Percentiles rank a stretch among this genome's conserved stretches.
Conservation (phyloP, 2,797 vertebrate genomes). For the Rhyacichthys aspro region DNA sequence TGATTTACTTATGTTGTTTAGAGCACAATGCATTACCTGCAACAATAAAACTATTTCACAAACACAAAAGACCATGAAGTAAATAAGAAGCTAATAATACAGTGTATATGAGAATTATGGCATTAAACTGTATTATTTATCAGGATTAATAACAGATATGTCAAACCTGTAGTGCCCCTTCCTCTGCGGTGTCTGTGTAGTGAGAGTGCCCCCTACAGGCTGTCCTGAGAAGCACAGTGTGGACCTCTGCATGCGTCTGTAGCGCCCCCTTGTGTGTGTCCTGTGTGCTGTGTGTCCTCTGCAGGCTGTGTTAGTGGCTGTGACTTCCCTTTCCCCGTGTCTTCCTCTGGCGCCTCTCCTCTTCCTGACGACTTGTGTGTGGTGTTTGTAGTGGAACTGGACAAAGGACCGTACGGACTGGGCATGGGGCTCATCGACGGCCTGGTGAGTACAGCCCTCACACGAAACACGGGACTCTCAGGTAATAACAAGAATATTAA, state of each 20-base stretch:
- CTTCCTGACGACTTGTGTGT: constrained; percentile 90
- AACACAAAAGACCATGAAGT: too few species aligned
- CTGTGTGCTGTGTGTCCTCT: constrained; percentile 70
- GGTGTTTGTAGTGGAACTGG: constrained; percentile 94
- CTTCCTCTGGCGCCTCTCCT: constrained; percentile 81
- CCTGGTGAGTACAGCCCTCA: constrained; percentile 84
- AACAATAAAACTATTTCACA: too few species aligned
- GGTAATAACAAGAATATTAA: too few species aligned
- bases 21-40: too few species aligned
- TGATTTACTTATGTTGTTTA: too few species aligned
- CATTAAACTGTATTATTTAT: too few species aligned
- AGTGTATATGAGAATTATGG: too few species aligned
- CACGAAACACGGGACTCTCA: too few species aligned
- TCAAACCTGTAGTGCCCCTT: not conserved
- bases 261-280: constrained; percentile 63
- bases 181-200: constrained; percentile 10
- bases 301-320: constrained; percentile 85
- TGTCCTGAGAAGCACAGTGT: constrained; percentile 19
- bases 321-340: constrained; percentile 84
- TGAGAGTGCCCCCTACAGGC: constrained; percentile 52
- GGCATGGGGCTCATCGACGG: constrained; percentile 97
- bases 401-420: constrained; percentile 91
- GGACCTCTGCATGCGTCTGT: constrained; percentile 41
- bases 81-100: too few species aligned
- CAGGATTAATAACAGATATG: too few species aligned